Conservation (phyloP, 2,888 invertebrate genomes). For the Callinectes sapidus region DNA sequence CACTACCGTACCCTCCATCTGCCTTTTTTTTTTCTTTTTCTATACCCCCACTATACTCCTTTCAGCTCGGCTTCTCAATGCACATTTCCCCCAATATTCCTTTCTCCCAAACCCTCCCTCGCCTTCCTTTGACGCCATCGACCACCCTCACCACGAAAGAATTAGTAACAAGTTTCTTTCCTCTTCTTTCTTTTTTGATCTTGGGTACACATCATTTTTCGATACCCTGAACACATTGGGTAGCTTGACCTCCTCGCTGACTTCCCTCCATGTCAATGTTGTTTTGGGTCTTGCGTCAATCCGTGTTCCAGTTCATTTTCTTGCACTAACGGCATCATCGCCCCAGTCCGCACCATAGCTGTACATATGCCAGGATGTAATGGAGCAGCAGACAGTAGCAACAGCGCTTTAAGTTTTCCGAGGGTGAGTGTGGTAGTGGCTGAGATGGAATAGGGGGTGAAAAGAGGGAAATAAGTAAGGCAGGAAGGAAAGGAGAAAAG, state of each 20-base stretch:
- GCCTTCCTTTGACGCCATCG: background rate
- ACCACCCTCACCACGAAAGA: background rate
- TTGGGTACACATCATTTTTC: background rate
- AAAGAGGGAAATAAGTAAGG: background rate
- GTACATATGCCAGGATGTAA: background rate
- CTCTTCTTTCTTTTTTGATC: background rate
- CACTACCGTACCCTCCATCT: no score
- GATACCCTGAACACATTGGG: background rate
- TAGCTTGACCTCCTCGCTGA: background rate
- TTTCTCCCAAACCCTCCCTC: background rate
- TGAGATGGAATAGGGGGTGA: background rate
- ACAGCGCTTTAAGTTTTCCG: background rate
- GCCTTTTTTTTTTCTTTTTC: no score
- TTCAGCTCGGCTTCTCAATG: background rate
- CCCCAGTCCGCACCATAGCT: background rate
- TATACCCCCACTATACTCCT: background rate
- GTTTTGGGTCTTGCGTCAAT: background rate
- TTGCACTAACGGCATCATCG: background rate
- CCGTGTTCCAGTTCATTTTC: background rate
- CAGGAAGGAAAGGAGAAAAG: background rate
- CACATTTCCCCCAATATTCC: background rate
- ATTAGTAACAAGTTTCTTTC: background rate
- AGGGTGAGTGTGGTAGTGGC: background rate
- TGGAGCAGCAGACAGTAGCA: background rate
- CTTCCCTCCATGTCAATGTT: background rate